These are phyloP conservation scores for Venustaconcha ellipsiformis DNA, from an alignment of 1,140 invertebrate genomes.

Conservation along the genomic window DNA sequence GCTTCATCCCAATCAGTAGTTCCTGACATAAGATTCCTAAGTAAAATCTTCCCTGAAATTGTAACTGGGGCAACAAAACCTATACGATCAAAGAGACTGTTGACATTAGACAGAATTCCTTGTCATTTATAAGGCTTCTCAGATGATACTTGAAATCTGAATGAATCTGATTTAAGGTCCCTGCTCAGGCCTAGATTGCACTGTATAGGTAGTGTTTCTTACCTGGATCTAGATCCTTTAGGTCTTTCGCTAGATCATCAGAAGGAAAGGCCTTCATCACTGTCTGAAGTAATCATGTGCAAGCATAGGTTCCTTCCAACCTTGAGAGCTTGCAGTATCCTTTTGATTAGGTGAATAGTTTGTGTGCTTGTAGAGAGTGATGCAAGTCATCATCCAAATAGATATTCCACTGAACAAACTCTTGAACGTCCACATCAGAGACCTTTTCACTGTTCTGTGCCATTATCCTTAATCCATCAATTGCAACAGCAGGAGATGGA, in stretches of 20 bases:
- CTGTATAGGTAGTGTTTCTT: conserved; percentile 20
- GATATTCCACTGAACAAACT: too few species aligned
- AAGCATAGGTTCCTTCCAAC: not conserved
- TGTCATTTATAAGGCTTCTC: conserved; percentile 19
- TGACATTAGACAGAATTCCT: conserved; percentile 12
- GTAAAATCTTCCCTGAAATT: not conserved
- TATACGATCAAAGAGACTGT: conserved; percentile 9
- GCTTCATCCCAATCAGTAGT: conserved; percentile 6
- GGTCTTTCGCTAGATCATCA: conserved; percentile 12
- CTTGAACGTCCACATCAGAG: too few species aligned
- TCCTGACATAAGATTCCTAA: conserved; percentile 3
- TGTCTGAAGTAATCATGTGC: conserved; percentile 19
- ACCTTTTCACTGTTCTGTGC: too few species aligned
- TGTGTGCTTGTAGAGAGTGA: too few species aligned
- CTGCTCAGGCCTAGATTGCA: conserved; percentile 28
- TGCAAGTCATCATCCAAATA: too few species aligned
- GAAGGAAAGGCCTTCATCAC: conserved; percentile 5
- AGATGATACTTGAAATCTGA: conserved; percentile 13
- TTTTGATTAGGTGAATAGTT: too few species aligned
- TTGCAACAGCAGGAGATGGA: too few species aligned
- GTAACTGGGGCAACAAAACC: conserved; percentile 8
- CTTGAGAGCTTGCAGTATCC: not conserved
- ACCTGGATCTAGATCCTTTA: conserved; percentile 13
- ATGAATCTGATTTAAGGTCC: conserved; percentile 26
- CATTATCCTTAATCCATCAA: too few species aligned